phyloP scores from a whole-genome alignment of 1,140 invertebrate species.

The Marisa cornuarietis region DNA sequence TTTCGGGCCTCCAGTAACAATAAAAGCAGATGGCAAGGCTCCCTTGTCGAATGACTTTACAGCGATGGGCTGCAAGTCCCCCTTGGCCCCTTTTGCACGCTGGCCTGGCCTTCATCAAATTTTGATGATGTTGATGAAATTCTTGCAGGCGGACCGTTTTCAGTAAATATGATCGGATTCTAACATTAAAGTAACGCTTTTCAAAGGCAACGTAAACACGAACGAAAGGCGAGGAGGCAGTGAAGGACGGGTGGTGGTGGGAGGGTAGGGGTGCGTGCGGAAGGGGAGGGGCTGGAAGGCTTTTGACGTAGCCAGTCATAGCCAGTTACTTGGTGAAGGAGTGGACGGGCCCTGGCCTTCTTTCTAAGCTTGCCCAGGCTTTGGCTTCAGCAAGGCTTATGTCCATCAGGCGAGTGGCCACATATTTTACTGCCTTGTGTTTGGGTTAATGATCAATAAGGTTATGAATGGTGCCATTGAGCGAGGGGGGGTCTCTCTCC shows the following conservation, averaged over 20 bases:
- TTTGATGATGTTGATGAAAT: constrained; percentile 18
- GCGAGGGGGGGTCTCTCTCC: no score
- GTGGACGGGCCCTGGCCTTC: no score
- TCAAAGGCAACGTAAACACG: neutral
- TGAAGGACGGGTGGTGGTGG: neutral
- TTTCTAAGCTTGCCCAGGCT: no score
- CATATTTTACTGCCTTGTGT: no score
- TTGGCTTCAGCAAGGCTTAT: no score
- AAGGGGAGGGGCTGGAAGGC: neutral
- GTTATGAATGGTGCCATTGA: no score
- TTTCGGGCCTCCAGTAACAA: constrained; percentile 21
- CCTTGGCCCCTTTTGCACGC: constrained; percentile 1
- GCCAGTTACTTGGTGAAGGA: no score
- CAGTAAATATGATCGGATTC: no score
- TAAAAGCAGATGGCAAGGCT: constrained; percentile 14
- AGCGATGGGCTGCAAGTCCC: neutral
- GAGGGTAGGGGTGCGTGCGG: neutral
- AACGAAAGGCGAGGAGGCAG: neutral
- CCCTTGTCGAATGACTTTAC: neutral
- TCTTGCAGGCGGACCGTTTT: constrained; percentile 1
- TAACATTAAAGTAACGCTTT: no score
- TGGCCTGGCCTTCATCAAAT: constrained; percentile 15
- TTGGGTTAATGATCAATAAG: no score
- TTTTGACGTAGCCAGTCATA: no score
- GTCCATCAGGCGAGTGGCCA: no score